These are phyloP conservation scores for Pseudochromis fuscus DNA, from an alignment of 2,797 vertebrate species.

Conservation along the genomic window DNA sequence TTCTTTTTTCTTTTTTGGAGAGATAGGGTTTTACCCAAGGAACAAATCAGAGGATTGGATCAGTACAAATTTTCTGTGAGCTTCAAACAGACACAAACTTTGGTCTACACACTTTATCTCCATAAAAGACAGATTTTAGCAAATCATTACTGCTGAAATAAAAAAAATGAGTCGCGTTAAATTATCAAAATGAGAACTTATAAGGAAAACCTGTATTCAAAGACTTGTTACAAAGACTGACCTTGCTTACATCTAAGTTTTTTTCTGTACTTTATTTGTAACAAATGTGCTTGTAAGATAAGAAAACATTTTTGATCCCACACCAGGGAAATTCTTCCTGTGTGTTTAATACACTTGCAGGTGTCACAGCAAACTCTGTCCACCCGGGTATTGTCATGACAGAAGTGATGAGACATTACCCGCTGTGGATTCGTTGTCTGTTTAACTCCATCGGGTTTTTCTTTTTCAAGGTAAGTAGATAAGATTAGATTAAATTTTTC, in stretches of 20 bases:
- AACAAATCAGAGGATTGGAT: too few relatives aligned
- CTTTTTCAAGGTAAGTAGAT: slow-evolving; percentile 88
- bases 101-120: too few relatives aligned
- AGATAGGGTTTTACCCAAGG: too few relatives aligned
- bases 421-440: slow-evolving; percentile 34
- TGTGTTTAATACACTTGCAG: slow-evolving; percentile 67
- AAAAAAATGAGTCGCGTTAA: neutral
- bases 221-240: neutral
- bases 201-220: neutral
- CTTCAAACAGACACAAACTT: too few relatives aligned
- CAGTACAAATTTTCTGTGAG: too few relatives aligned
- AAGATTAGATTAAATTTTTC: neutral
- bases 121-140: neutral
- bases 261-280: too few relatives aligned
- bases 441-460: slow-evolving; percentile 85
- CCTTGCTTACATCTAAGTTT: neutral
- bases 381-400: slow-evolving; percentile 89
- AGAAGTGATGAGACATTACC: slow-evolving; percentile 83
- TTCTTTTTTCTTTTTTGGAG: too few relatives aligned
- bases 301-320: too few relatives aligned
- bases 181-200: neutral
- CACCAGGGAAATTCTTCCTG: too few relatives aligned
- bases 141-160: neutral
- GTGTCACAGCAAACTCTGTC: slow-evolving; percentile 87
- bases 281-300: too few relatives aligned